Conservation (phyloP, 2,888 invertebrate genomes). For the Neuroscelio doddi region DNA sequence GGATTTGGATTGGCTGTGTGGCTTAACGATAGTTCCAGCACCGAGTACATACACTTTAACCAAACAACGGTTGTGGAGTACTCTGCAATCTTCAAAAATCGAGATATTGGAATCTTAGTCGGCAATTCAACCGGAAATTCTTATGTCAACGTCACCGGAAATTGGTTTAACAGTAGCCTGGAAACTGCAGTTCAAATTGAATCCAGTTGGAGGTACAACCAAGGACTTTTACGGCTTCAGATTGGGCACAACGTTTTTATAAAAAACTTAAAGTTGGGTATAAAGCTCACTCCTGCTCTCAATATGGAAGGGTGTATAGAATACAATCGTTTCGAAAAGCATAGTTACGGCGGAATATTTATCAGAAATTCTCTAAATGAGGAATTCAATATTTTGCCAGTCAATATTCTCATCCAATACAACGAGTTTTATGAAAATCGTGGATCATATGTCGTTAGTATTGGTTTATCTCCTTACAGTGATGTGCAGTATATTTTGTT, state of each 20-base stretch:
- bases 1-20: slow-evolving; percentile 93
- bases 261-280: slow-evolving; percentile 81
- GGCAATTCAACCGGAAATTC: slow-evolving; percentile 93
- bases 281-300: slow-evolving; percentile 87
- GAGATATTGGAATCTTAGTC: slow-evolving; percentile 90
- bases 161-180: slow-evolving; percentile 85
- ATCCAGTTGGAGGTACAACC: slow-evolving; percentile 83
- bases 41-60: slow-evolving; percentile 85
- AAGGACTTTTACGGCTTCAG: slow-evolving; percentile 78
- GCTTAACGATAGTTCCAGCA: slow-evolving; percentile 87
- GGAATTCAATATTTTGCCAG: slow-evolving; percentile 85
- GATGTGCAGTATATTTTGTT: slow-evolving; percentile 87
- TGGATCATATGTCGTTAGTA: slow-evolving; percentile 89
- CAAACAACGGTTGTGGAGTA: slow-evolving; percentile 91
- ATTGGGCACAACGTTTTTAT: slow-evolving; percentile 91
- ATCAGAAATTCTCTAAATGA: slow-evolving; percentile 87
- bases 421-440: slow-evolving; percentile 93
- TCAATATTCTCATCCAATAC: slow-evolving; percentile 82
- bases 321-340: slow-evolving; percentile 90
- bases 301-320: slow-evolving; percentile 86
- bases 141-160: slow-evolving; percentile 94
- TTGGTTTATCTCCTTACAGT: slow-evolving; percentile 91
- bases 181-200: slow-evolving; percentile 87
- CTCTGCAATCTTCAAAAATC: slow-evolving; percentile 89
- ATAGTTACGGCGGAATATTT: slow-evolving; percentile 86